Evolutionary conservation across 2,113 vertebrate genomes (phyloP).

Genomic region (Paralichthys olivaceus): DNA sequence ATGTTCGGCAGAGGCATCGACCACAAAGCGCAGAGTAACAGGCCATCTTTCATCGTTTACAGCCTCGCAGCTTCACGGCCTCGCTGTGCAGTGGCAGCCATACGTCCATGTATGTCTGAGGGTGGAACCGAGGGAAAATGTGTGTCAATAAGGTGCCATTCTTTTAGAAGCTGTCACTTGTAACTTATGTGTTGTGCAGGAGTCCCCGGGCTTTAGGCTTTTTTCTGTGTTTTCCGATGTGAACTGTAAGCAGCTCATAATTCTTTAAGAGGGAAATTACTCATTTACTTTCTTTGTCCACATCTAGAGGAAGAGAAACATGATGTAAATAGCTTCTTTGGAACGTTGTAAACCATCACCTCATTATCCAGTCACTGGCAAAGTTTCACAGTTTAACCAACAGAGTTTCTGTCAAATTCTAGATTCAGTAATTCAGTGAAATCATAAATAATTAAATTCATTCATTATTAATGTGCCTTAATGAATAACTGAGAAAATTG

Average conservation of each 20-base stretch:
- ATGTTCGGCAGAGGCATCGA: slow-evolving; percentile 53
- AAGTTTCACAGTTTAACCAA: not conserved
- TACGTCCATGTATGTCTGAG: not conserved
- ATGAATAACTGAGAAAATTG: no score
- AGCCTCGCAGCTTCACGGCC: slow-evolving; percentile 14
- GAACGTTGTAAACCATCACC: not conserved
- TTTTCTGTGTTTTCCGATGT: slow-evolving; percentile 17
- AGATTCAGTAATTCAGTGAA: no score
- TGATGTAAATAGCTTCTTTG: not conserved
- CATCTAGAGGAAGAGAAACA: not conserved
- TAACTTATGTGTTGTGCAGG: slow-evolving; percentile 10
- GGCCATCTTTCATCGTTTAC: slow-evolving; percentile 66
- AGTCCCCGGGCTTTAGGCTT: slow-evolving; percentile 2
- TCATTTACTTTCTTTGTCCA: not conserved
- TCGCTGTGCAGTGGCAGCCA: slow-evolving; percentile 15
- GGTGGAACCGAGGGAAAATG: slow-evolving; percentile 12
- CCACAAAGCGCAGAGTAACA: slow-evolving; percentile 42
- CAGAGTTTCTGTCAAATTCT: not conserved
- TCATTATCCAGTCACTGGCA: not conserved
- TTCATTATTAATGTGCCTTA: no score
- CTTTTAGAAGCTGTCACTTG: slow-evolving; percentile 29
- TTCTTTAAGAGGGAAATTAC: slow-evolving; percentile 25
- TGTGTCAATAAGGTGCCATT: slow-evolving; percentile 23
- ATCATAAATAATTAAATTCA: no score
- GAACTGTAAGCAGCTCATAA: slow-evolving; percentile 10